A percentile compares a stretch with the other conserved stretches of the same genome.
Evolutionary conservation across 2,888 invertebrate species (phyloP).

Genomic region (Zeuzera pyrina): DNA sequence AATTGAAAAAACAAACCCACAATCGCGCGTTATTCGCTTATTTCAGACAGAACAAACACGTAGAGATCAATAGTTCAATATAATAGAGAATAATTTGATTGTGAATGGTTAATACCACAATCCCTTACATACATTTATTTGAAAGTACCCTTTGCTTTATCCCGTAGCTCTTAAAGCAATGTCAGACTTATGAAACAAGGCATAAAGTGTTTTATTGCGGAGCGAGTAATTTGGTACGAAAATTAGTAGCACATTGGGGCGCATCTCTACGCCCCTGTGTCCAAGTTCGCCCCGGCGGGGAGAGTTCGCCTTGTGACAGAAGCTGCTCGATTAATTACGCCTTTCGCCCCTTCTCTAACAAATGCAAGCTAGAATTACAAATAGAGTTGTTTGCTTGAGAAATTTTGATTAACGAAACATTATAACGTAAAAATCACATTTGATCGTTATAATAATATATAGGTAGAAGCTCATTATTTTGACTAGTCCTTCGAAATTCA

Average conservation of each 20-base stretch:
- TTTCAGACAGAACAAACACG: too few relatives aligned
- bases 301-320: slow-evolving; percentile 37
- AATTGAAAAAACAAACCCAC: too few relatives aligned
- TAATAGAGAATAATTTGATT: slow-evolving; percentile 39
- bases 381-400: too few relatives aligned
- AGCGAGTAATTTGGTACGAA: slow-evolving; percentile 23
- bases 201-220: slow-evolving; percentile 25
- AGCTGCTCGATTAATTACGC: slow-evolving; percentile 60
- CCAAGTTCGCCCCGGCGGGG: slow-evolving; percentile 17
- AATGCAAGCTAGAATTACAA: slow-evolving; percentile 35
- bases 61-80: too few relatives aligned
- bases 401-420: too few relatives aligned
- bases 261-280: slow-evolving; percentile 20
- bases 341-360: slow-evolving; percentile 48
- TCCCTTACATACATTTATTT: slow-evolving; percentile 54
- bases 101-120: slow-evolving; percentile 49
- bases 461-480: too few relatives aligned
- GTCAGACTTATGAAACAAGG: slow-evolving; percentile 18
- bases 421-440: too few relatives aligned
- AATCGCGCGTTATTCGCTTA: too few relatives aligned
- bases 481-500: too few relatives aligned
- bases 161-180: slow-evolving; percentile 15
- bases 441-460: too few relatives aligned
- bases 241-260: slow-evolving; percentile 49
- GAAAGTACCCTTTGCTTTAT: slow-evolving; percentile 47